Base-by-base conservation (phyloP, 1,140 invertebrate species). In the Goniozus legneri region DNA sequence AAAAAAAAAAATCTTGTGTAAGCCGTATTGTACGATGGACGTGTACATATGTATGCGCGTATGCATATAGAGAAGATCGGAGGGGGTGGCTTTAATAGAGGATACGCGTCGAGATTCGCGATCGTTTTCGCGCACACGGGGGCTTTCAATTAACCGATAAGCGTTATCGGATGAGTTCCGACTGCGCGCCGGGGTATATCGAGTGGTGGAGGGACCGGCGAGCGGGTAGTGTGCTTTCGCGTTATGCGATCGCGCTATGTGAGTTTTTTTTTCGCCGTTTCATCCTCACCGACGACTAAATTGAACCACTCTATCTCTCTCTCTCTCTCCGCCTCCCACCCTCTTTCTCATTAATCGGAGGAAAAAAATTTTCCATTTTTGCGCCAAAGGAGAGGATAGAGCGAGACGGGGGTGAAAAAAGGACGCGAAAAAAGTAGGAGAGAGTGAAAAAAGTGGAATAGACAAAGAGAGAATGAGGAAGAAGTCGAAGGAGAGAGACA, bases 131-230 rank as follows among this genome's bases (percentile, higher is more conserved):
- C n/a, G n/a, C n/a, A n/a, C n/a, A n/a, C n/a, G n/a, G n/a, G n/a
- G 50, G 58, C 53, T 65, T 55, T 56, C 52, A 64, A 65, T 64
- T 64, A 65, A 64, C 53, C 57, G 61, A 65, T 65, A 64, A 65
- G 54, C 59, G 56, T 54, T 56, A 65, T 64, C 63, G 50, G 47
- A 43, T 50, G 48, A 44, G 42, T 44, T 44, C 42, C 40, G 13
- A 38, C 44, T 32, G 4, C 36, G 16, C 36, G 19, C 36, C 18
- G 36, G 10, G 7, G n/a, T 8, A n/a, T 16, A 13, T 16, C 34
- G 7, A n/a, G n/a, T n/a, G n/a, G n/a, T 24, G 43, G 43, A 42
- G 38, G 41, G 44, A 50, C 38, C 27, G 18, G 33, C 44, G 34
- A 19, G 20, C 22, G 27, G 24, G 40, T 56, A 48, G 44, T 22